phyloP scores from a whole-genome alignment of 2,888 invertebrate species.

The Pseudoips prasinana region DNA sequence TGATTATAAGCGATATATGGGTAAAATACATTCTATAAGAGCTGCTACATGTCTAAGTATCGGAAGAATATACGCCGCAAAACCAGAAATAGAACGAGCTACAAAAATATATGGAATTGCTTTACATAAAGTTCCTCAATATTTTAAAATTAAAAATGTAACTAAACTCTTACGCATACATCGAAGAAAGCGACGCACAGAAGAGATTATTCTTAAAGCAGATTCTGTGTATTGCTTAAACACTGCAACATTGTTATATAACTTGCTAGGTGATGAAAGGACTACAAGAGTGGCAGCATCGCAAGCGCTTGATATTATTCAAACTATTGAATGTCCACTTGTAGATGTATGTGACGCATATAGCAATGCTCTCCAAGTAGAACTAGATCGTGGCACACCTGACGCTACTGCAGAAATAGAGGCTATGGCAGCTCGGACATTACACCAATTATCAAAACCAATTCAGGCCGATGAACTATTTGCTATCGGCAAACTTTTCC shows the following conservation, averaged over 20 bases:
- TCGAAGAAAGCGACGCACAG: slow-evolving; percentile 45
- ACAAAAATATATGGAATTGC: slow-evolving; percentile 54
- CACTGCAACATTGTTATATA: slow-evolving; percentile 57
- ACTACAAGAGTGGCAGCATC: slow-evolving; percentile 49
- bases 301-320: slow-evolving; percentile 55
- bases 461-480: slow-evolving; percentile 67
- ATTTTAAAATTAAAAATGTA: slow-evolving; percentile 45
- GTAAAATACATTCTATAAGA: slow-evolving; percentile 59
- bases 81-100: slow-evolving; percentile 55
- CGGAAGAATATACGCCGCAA: slow-evolving; percentile 49
- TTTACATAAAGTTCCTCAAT: slow-evolving; percentile 49
- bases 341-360: slow-evolving; percentile 71
- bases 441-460: slow-evolving; percentile 51
- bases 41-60: slow-evolving; percentile 51
- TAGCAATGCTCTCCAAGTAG: slow-evolving; percentile 69
- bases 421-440: slow-evolving; percentile 48
- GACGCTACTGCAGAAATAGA: slow-evolving; percentile 61
- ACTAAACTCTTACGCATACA: slow-evolving; percentile 40
- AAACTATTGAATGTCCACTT: slow-evolving; percentile 58
- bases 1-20: slow-evolving; percentile 53
- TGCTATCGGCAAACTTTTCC: slow-evolving; percentile 67
- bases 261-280: slow-evolving; percentile 54
- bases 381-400: slow-evolving; percentile 59
- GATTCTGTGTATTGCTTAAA: slow-evolving; percentile 69
- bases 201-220: slow-evolving; percentile 42